Conservation (phyloP, 2,113 vertebrate genomes). For the Oncorhynchus mykiss region DNA sequence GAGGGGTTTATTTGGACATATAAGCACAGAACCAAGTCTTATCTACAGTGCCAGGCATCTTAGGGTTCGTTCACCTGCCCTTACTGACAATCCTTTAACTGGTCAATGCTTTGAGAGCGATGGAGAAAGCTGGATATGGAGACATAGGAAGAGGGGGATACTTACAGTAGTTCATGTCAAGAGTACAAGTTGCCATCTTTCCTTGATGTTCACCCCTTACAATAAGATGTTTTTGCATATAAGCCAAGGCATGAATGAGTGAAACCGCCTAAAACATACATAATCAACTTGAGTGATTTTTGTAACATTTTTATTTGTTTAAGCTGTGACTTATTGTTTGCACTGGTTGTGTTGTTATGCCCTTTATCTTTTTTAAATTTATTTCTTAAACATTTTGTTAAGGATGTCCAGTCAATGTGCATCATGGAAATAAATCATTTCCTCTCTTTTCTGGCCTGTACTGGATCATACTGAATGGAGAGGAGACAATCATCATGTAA, state of each 20-base stretch:
- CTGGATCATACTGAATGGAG: not conserved
- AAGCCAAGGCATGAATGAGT: slow-evolving; percentile 3
- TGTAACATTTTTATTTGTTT: slow-evolving; percentile 16
- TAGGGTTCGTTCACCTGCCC: not conserved
- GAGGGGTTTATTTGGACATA: not conserved
- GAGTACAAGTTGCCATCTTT: slow-evolving; percentile 47
- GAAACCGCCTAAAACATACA: slow-evolving; percentile 16
- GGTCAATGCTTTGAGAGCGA: slow-evolving; percentile 15
- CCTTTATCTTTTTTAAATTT: slow-evolving; percentile 65
- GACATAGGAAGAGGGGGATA: slow-evolving; percentile 18
- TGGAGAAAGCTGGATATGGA: slow-evolving; percentile 2
- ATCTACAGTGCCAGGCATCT: not conserved
- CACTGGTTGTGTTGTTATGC: slow-evolving; percentile 75
- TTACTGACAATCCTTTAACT: slow-evolving; percentile 57
- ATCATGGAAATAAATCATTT: slow-evolving; percentile 84
- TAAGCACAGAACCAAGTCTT: not conserved
- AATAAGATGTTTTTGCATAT: slow-evolving; percentile 28
- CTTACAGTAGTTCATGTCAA: slow-evolving; percentile 37
- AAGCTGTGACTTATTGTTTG: slow-evolving; percentile 46
- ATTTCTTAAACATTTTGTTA: slow-evolving; percentile 50
- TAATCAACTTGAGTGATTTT: slow-evolving; percentile 37
- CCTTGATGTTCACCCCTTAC: slow-evolving; percentile 42
- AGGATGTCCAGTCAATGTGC: slow-evolving; percentile 81
- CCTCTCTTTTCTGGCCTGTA: slow-evolving; percentile 29
- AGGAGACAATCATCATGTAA: not conserved